phyloP scores from a whole-genome alignment of 2,888 invertebrate species.

The Mesorhabditis spiculigera region DNA sequence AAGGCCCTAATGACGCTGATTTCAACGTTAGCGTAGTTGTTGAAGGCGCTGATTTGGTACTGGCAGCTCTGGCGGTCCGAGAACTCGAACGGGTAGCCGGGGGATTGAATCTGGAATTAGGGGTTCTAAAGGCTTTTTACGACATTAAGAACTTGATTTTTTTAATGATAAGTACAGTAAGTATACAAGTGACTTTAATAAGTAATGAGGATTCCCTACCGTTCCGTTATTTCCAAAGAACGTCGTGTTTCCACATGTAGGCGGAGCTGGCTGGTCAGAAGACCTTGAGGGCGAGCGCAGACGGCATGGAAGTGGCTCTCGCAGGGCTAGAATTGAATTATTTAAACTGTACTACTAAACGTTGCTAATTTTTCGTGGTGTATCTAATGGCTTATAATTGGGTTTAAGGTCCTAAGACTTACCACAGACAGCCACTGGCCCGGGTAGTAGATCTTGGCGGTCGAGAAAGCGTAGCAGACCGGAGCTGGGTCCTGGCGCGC shows the following conservation, averaged over 20 bases:
- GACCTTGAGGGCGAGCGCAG: background rate
- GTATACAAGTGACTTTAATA: too few relatives aligned
- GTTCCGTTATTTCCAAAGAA: background rate
- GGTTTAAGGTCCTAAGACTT: background rate
- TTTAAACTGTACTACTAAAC: too few relatives aligned
- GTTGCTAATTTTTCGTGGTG: too few relatives aligned
- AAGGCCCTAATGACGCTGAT: background rate
- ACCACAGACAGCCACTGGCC: background rate
- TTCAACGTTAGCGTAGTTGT: background rate
- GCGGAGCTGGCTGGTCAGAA: background rate
- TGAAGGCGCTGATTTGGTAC: slow-evolving; percentile 2
- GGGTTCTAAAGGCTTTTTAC: background rate
- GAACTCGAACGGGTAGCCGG: slow-evolving; percentile 1
- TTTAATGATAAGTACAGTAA: too few relatives aligned
- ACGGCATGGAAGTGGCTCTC: background rate
- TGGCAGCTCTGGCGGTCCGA: background rate
- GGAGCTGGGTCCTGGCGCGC: background rate
- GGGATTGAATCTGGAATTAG: background rate
- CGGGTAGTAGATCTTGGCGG: background rate
- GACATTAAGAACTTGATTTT: background rate
- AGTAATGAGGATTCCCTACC: background rate
- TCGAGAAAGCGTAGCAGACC: slow-evolving; percentile 3
- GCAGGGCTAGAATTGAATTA: background rate
- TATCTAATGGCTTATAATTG: background rate
- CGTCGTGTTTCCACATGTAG: background rate